Evolutionary conservation across 1,140 invertebrate species (phyloP), one percentile per base, ranked within the genome.

Genomic region (Portunus trituberculatus): DNA sequence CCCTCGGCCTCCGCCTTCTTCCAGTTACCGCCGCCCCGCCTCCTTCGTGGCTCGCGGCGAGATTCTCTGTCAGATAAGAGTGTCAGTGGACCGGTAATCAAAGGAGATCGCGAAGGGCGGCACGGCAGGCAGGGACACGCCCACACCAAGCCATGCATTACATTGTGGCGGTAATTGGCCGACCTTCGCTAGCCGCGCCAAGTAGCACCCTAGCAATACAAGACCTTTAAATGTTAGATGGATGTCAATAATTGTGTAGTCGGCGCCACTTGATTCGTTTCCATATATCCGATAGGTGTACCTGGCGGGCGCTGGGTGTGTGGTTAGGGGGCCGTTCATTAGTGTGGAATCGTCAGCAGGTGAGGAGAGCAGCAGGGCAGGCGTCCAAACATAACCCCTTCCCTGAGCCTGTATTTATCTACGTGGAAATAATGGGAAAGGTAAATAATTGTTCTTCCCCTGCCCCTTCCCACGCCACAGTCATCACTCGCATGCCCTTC

Each of bases 141-240:
- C 91, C 91, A 28, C 20, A 2, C 67, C 59, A 14, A 92, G 28
- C 91, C 45, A 76, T 76, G 67, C 91, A 92, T 92, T 92, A 92
- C 91, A 39, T n/a, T 25, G 67, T n/a, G 67, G 67, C 67, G 91
- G 91, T 92, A 92, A 92, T 92, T 92, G 91, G 29, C 31, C 39
- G 59, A 39, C 32, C 39, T 28, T 52, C 39, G 48, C 20, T 32
- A 46, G 88, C 45, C 88, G 48, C 88, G 45, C 88, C 88, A 52
- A 52, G 88, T 52, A 52, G 88, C 39, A 52, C 25, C 86, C 39
- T 2, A 76, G 20, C 67, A 76, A 20, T n/a, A 76, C 67, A 59
- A 12, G 52, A 20, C 25, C 25, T 25, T 29, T 93, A 93, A 59
- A 82, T 87, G 76, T 93, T 59, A 87, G 92, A 93, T 93, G 7